Conservation (phyloP, 2,888 invertebrate species). For the Eurytoma adleriae region DNA sequence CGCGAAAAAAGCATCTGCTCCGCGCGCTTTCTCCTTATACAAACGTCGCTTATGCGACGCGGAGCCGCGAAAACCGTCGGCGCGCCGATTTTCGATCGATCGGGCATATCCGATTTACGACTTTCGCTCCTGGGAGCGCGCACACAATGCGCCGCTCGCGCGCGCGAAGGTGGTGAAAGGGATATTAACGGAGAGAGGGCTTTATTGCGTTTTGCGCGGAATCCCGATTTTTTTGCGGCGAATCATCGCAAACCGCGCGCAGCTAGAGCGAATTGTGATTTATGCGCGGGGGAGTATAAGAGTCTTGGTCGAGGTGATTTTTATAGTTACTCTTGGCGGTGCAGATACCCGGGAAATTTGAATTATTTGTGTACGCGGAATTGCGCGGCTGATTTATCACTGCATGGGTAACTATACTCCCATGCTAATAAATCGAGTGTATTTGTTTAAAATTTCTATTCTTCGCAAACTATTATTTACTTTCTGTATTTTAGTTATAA, state of each 20-base stretch:
- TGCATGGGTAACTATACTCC: too few species aligned
- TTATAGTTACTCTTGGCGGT: too few species aligned
- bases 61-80: neutral
- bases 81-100: conserved; percentile 10
- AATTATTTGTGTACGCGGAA: too few species aligned
- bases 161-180: neutral
- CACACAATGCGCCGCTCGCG: too few species aligned
- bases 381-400: too few species aligned
- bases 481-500: too few species aligned
- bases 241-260: neutral
- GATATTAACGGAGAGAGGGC: neutral
- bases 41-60: too few species aligned
- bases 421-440: too few species aligned
- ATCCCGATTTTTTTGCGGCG: neutral
- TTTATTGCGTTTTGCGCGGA: conserved; percentile 5
- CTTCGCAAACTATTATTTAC: too few species aligned
- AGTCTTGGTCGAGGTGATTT: neutral
- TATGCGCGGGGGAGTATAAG: neutral
- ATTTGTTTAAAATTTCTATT: too few species aligned
- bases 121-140: neutral
- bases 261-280: neutral
- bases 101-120: neutral
- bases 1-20: too few species aligned
- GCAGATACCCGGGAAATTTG: too few species aligned
- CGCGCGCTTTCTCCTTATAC: neutral